Evolutionary conservation across 2,888 invertebrate genomes (phyloP), one percentile per base, ranked within the genome.

Genomic region (Diarsia dahlii): DNA sequence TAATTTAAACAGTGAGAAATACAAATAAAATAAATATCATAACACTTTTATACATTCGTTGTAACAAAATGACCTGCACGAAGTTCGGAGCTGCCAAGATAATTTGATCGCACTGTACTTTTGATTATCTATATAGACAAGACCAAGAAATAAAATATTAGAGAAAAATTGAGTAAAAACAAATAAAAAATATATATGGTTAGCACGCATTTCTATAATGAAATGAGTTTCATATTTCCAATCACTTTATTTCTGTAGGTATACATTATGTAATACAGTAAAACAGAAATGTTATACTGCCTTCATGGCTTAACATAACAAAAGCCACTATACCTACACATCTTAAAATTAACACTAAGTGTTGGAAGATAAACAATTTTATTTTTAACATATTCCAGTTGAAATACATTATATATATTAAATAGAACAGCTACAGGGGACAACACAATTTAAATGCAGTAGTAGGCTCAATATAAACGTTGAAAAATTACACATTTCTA

Each of bases 371-470:
- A 67, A 72, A 50, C 20, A 68, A 60, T 50, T 71, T 64, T 52
- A 82, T 64, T 63, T 74, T 15, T 12, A 50, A 48, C 34, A 78
- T 23, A 54, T 48, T 56, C 62, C 52, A 69, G 18, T 62, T 56
- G 39, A 28, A 76, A 62, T 18, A 45, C 39, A 50, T 56, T 58
- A n/a, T 28, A 50, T 34, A 34, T 48, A 39, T 64, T 52, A 5
- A 12, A 62, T 63, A 74, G 15, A 46, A 68, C 46, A 65, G 28
- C 34, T 73, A 69, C 64, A 71, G n/a, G n/a, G 67, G 56, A 78
- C 82, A 81, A 84, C 68, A 81, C 74, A 78, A 81, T 71, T 71
- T 84, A 83, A 83, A 83, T 83, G 83, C 82, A 84, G 71, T 45
- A 76, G 23, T 70, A 84, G 77, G 64, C 71, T 65, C 64, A 50